Base-by-base conservation (phyloP, 2,888 invertebrate genomes). In the Caenorhabditis becei region DNA sequence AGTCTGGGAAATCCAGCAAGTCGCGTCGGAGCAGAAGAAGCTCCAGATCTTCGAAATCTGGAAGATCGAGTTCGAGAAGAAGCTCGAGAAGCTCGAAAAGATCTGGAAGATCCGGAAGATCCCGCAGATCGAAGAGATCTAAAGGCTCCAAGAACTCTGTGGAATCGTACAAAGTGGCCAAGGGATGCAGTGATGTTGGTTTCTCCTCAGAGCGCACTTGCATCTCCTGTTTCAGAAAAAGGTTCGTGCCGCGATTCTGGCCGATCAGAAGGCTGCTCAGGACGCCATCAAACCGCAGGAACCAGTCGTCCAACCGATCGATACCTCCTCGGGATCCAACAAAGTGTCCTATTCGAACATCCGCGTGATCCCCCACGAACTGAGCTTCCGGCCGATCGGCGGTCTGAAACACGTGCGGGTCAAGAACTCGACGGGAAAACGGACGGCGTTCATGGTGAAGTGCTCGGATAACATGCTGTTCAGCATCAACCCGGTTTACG, bases 401-500 rank as follows among this genome's bases (percentile, higher is more conserved):
- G 82, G 82, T n/a, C 49, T 77, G 11, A 77, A 78, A 54, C 54
- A 61, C 18, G 53, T 74, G 7, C 44, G 67, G 1, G 51, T 82
- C 26, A 69, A 71, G 58, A 82, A 82, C 32, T 63, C 58, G 44
- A 70, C 80, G 4, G 67, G 63, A 49, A 59, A 65, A 67, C 74
- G 58, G 24, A 58, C 41, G 11, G 75, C 65, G 23, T 77, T 56
- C 41, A 71, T 77, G 80, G 71, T 71, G 10, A 82, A 82, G 37
- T 82, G 82, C 66, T 82, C 82, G 69, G 82, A 82, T 28, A 82
- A 82, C 20, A 56, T 78, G 65, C 32, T 82, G 65, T 82, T 63
- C 51, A 75, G 67, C 37, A 74, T 82, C 24, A 77, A 75, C 56
- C 82, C 82, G 20, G 82, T 79, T 0, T 71, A 71, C 37, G 82